phyloP scores from a whole-genome alignment of 2,888 invertebrate genomes.

The Harpalus rufipes region DNA sequence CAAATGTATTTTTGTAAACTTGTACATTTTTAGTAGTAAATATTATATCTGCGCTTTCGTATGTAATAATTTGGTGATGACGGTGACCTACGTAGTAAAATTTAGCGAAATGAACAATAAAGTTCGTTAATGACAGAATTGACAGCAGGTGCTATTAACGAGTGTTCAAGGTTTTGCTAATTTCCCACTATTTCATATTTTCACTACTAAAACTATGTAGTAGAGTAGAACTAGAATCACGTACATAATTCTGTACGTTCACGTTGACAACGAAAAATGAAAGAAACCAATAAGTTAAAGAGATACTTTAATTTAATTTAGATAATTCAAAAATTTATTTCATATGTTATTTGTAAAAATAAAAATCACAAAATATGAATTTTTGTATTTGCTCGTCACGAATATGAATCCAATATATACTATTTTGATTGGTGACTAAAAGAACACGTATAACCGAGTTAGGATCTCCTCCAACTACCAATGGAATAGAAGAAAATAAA shows the following conservation, averaged over 20 bases:
- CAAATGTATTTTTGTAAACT: no score
- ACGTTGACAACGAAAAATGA: not conserved
- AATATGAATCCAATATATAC: no score
- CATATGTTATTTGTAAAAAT: no score
- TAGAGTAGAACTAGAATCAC: not conserved
- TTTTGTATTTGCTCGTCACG: no score
- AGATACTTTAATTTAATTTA: not conserved
- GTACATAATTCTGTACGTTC: not conserved
- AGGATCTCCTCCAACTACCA: no score
- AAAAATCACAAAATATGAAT: no score
- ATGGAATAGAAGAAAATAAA: no score
- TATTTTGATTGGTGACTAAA: no score
- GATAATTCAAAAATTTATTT: no score
- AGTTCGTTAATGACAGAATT: constrained; percentile 3
- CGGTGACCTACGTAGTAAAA: not conserved
- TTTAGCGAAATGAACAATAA: constrained; percentile 2
- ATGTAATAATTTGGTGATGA: not conserved
- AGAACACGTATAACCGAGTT: no score
- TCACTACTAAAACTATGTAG: not conserved
- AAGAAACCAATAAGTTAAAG: not conserved
- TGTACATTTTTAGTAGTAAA: no score
- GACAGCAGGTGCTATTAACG: constrained; percentile 43
- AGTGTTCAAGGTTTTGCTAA: constrained; percentile 47
- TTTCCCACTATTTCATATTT: constrained; percentile 1
- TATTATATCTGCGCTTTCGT: not conserved